Evolutionary conservation across 64 coral and sea anemone species (phyloP).

Genomic region (Actinia equina): DNA sequence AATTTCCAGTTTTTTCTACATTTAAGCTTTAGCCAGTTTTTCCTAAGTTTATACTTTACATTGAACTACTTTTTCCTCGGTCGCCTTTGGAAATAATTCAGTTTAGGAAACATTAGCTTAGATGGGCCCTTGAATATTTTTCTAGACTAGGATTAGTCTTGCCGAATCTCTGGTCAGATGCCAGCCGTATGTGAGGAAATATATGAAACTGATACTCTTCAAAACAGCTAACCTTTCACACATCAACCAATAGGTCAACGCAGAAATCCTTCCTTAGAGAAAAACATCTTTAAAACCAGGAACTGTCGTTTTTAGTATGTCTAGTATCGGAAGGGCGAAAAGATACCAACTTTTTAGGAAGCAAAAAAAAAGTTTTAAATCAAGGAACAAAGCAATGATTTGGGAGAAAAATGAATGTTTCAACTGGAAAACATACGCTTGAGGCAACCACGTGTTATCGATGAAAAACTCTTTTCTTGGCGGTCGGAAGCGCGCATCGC

Average conservation of each 20-base stretch:
- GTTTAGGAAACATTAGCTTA: neutral
- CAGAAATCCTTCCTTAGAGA: no score
- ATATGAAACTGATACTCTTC: no score
- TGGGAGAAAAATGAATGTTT: neutral
- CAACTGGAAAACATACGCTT: neutral
- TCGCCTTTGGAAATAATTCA: no score
- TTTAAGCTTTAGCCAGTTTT: no score
- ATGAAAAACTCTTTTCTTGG: neutral
- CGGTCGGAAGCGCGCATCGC: neutral
- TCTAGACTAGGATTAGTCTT: neutral
- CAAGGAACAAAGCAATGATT: neutral
- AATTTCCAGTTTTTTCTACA: no score
- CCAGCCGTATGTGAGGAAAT: neutral
- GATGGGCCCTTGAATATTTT: neutral
- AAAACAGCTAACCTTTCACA: no score
- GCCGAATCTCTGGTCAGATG: neutral
- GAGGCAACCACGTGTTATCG: neutral
- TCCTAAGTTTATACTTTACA: no score
- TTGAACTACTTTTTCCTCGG: no score
- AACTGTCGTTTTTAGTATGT: neutral
- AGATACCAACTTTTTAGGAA: neutral
- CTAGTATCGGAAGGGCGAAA: neutral
- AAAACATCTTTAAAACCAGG: neutral
- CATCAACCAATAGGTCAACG: no score
- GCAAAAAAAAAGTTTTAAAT: neutral